Conservation (phyloP, 1,140 invertebrate species). For the Drosophila ananassae region DNA sequence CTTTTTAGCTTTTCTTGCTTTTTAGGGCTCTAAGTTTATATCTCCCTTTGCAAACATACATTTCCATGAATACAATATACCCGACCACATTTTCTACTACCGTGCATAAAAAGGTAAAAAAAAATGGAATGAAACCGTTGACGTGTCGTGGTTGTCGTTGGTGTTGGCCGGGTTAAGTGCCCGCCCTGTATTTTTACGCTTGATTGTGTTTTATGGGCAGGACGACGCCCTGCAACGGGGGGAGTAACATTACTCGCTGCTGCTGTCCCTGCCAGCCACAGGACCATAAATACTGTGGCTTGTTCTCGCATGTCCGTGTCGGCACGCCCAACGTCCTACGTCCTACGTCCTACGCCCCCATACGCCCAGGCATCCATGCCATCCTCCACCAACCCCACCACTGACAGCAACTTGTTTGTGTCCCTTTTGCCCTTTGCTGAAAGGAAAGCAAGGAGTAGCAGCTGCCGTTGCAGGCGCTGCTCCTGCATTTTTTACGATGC, state of each 20-base stretch:
- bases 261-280: constrained; percentile 62
- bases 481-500: constrained; percentile 78
- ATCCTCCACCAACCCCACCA: not conserved
- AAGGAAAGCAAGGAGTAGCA: constrained; percentile 31
- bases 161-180: constrained; percentile 71
- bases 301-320: constrained; percentile 74
- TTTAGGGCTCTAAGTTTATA: not conserved
- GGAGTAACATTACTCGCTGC: constrained; percentile 31
- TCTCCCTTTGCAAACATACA: not conserved
- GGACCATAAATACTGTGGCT: constrained; percentile 79
- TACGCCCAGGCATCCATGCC: too few relatives aligned
- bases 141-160: constrained; percentile 59
- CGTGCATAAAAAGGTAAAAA: constrained; percentile 33
- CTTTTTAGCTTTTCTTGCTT: not conserved
- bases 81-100: constrained; percentile 16
- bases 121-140: constrained; percentile 40
- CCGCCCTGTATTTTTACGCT: constrained; percentile 76
- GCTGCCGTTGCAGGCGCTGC: constrained; percentile 50
- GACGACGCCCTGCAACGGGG: constrained; percentile 29
- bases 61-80: constrained; percentile 33
- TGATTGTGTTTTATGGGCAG: constrained; percentile 80
- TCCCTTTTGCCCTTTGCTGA: constrained; percentile 30
- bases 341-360: constrained; percentile 1
- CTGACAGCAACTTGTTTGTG: constrained; percentile 1
- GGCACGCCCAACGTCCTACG: constrained; percentile 54